Conservation (phyloP, 2,797 vertebrate species). For the Tauraco hartlaubi region DNA sequence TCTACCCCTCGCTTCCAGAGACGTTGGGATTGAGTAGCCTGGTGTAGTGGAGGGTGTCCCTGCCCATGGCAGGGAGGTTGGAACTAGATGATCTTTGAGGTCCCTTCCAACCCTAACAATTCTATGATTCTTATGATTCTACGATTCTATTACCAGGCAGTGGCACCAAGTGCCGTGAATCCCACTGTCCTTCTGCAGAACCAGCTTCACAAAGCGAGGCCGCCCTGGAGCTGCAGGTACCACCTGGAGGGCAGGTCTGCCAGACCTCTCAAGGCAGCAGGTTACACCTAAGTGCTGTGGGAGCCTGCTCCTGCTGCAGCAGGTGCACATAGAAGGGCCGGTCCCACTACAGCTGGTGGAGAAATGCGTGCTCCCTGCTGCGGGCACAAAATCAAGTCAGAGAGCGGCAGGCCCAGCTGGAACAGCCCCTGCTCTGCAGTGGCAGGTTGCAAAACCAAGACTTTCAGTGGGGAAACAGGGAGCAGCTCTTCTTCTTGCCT, state of each 20-base stretch:
- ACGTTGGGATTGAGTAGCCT: too few species aligned
- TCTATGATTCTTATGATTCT: too few species aligned
- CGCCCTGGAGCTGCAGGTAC: neutral
- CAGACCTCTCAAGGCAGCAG: fast-evolving
- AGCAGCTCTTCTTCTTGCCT: neutral
- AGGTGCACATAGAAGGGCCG: neutral
- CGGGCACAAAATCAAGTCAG: neutral
- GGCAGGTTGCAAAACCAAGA: neutral
- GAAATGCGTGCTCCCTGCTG: neutral
- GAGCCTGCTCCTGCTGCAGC: neutral
- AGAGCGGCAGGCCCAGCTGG: neutral
- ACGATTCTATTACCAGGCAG: neutral
- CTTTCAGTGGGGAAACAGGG: neutral
- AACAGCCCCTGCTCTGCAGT: neutral
- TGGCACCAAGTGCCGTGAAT: neutral
- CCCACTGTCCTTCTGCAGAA: fast-evolving
- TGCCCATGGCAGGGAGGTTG: too few species aligned
- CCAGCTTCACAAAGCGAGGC: fast-evolving
- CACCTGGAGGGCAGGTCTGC: neutral
- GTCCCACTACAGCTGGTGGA: neutral
- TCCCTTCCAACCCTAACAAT: too few species aligned
- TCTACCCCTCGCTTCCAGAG: neutral
- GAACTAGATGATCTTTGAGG: too few species aligned
- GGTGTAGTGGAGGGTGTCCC: too few species aligned
- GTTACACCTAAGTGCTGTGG: neutral